Percentiles rank a stretch among this genome's conserved stretches.
These are phyloP conservation scores for Clavelina lepadiformis DNA, from an alignment of 23 tunicate species.

Conservation along the genomic window DNA sequence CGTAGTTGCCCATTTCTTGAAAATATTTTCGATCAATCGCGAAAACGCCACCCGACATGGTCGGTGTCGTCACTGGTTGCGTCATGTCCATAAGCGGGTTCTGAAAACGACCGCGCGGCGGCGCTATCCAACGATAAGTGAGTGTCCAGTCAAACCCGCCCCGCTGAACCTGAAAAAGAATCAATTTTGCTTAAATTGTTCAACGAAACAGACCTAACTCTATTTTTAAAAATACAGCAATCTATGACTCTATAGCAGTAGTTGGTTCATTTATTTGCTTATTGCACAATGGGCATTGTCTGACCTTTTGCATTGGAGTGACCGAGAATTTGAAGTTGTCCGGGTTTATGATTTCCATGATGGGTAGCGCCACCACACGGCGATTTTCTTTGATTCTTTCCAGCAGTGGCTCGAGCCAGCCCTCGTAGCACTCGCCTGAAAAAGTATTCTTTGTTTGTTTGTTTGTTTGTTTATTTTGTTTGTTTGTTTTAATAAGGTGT, in stretches of 20 bases:
- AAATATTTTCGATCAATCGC: conserved; percentile 71
- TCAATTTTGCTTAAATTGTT: too few relatives aligned
- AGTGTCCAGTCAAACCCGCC: conserved; percentile 98
- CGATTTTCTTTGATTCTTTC: conserved; percentile 53
- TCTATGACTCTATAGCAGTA: too few relatives aligned
- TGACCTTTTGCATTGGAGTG: conserved; percentile 85
- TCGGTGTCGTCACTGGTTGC: conserved; percentile 74
- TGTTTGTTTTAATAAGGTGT: too few relatives aligned
- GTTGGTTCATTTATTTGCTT: too few relatives aligned
- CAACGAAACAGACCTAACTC: too few relatives aligned
- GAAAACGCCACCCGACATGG: conserved; percentile 92
- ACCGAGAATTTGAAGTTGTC: conserved; percentile 74
- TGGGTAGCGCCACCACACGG: conserved; percentile 64
- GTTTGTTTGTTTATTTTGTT: too few relatives aligned
- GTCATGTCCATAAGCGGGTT: conserved; percentile 63
- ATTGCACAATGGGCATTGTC: too few relatives aligned
- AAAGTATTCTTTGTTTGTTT: too few relatives aligned
- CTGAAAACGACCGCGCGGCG: conserved; percentile 49
- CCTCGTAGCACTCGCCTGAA: conserved; percentile 96
- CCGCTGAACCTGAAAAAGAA: conserved; percentile 49
- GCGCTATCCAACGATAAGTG: conserved; percentile 80
- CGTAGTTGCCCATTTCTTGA: conserved; percentile 56
- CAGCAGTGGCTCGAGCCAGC: conserved; percentile 87
- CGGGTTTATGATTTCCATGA: conserved; percentile 87
- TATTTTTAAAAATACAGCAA: too few relatives aligned